phyloP scores from a whole-genome alignment of 2,797 vertebrate genomes.

The Coendou prehensilis region DNA sequence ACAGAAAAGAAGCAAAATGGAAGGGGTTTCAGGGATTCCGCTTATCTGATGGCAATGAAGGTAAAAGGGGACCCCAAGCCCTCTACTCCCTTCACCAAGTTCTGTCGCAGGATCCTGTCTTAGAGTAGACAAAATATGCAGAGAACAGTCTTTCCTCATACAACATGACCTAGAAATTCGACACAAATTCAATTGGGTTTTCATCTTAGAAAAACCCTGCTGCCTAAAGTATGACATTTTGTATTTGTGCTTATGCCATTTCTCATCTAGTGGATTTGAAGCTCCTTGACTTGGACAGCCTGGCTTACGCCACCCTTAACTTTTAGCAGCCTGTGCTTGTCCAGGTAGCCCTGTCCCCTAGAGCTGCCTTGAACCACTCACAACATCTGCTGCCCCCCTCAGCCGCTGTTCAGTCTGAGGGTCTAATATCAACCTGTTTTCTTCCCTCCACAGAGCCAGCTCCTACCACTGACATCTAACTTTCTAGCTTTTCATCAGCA shows the following conservation, averaged over 20 bases:
- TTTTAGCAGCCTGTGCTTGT: background rate
- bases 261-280: background rate
- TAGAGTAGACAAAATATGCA: background rate
- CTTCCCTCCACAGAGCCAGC: background rate
- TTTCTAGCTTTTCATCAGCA: background rate
- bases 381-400: background rate
- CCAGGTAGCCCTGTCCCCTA: background rate
- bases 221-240: conserved; percentile 28
- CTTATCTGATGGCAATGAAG: background rate
- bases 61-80: background rate
- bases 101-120: background rate
- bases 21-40: background rate
- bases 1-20: background rate
- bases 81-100: background rate
- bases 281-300: background rate
- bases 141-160: background rate
- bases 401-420: background rate
- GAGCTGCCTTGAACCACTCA: background rate
- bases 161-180: background rate
- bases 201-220: background rate
- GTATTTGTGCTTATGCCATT: background rate
- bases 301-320: background rate
- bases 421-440: background rate
- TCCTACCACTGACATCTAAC: background rate
- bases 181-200: background rate